Evolutionary conservation across 2,797 vertebrate species (phyloP).

Genomic region (Thripadectes ignobilis): DNA sequence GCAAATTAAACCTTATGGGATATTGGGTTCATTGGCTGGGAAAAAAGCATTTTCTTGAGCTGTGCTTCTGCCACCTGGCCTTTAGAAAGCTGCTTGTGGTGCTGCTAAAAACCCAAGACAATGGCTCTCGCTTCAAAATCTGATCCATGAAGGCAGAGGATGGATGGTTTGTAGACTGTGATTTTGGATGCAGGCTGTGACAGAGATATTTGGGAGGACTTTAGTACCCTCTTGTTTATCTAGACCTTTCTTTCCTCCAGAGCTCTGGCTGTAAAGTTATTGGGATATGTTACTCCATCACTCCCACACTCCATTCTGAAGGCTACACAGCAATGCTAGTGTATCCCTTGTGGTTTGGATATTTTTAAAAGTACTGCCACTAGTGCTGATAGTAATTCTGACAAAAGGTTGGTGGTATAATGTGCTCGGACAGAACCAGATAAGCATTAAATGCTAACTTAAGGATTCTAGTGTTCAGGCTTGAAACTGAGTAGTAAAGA

Average conservation of each 20-base stretch:
- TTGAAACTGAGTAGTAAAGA: background rate
- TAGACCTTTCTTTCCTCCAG: background rate
- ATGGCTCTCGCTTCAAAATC: background rate
- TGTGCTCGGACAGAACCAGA: background rate
- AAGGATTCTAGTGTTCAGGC: background rate
- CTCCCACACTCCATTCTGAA: background rate
- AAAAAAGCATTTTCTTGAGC: background rate
- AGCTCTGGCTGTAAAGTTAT: background rate
- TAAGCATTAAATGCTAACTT: background rate
- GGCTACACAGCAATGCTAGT: background rate
- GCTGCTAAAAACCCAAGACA: background rate
- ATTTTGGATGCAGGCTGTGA: background rate
- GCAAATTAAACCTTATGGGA: background rate
- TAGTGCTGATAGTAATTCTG: background rate
- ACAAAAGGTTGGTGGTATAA: background rate
- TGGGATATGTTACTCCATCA: background rate
- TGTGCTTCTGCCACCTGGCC: background rate
- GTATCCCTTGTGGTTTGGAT: background rate
- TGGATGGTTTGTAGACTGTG: background rate
- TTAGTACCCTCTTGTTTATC: background rate
- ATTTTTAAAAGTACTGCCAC: background rate
- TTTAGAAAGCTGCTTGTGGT: background rate
- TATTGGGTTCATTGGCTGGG: background rate
- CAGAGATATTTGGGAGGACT: background rate
- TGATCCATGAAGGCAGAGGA: background rate